Percentiles rank a stretch among this genome's conserved stretches.
Evolutionary conservation across 2,113 vertebrate genomes (phyloP).

Genomic region (Sturnira hondurensis): DNA sequence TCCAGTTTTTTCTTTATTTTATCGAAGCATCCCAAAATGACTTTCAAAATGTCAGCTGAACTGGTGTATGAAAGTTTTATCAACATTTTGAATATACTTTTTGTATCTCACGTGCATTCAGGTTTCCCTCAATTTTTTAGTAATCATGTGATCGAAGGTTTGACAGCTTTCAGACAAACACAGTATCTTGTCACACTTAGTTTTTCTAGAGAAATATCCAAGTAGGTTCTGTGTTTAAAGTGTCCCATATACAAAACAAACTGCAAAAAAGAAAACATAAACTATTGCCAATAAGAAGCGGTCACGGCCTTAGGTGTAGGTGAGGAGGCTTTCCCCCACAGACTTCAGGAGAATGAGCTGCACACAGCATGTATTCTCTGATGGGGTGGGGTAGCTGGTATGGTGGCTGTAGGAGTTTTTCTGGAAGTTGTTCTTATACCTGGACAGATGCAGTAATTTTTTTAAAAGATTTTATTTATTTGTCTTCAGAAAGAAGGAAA

Average conservation of each 20-base stretch:
- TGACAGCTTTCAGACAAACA: background rate
- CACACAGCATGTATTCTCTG: too few relatives aligned
- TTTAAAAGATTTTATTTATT: too few relatives aligned
- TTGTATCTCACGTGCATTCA: background rate
- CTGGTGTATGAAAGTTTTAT: background rate
- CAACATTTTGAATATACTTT: background rate
- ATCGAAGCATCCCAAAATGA: background rate
- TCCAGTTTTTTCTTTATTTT: background rate
- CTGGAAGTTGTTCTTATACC: background rate
- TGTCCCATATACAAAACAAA: background rate
- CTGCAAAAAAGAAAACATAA: background rate
- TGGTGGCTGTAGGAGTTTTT: background rate
- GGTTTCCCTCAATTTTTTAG: background rate
- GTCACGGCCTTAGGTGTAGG: accelerated
- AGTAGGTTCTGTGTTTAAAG: background rate
- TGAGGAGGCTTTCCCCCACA: background rate
- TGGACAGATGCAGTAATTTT: background rate
- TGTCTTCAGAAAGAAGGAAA: too few relatives aligned
- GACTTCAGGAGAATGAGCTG: background rate
- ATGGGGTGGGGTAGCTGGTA: background rate
- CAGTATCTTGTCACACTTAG: background rate
- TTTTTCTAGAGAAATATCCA: background rate
- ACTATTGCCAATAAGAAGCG: background rate
- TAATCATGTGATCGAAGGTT: background rate
- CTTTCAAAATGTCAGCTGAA: background rate